phyloP scores from a whole-genome alignment of 64 coral and sea anemone genomes.

The Anthopleura sola region DNA sequence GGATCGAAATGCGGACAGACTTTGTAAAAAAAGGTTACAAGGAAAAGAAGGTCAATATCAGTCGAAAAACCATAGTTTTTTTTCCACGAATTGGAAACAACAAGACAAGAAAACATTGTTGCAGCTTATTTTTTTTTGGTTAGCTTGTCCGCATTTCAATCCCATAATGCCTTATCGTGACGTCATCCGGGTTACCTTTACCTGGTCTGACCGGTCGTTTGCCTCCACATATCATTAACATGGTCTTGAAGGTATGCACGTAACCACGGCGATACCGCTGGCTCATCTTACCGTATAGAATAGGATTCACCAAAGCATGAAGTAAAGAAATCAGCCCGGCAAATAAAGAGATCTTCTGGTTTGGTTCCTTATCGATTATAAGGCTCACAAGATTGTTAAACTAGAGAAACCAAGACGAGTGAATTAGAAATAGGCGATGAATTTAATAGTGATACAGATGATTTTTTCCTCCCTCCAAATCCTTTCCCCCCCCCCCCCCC shows the following conservation, averaged over 20 bases:
- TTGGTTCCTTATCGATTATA: conserved; percentile 47
- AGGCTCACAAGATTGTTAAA: conserved; percentile 75
- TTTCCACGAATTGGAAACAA: too few relatives aligned
- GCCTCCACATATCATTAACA: conserved; percentile 42
- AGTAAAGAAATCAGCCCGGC: conserved; percentile 73
- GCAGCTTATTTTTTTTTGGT: too few relatives aligned
- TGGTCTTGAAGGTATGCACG: conserved; percentile 41
- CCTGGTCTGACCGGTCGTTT: conserved; percentile 22
- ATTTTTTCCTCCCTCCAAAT: not conserved
- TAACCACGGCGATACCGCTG: conserved; percentile 76
- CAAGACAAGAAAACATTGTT: too few relatives aligned
- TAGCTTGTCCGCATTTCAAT: too few relatives aligned
- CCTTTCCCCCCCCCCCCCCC: too few relatives aligned
- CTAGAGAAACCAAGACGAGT: conserved; percentile 16
- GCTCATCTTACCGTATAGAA: conserved; percentile 83
- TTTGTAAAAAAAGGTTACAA: too few relatives aligned
- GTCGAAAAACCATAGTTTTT: too few relatives aligned
- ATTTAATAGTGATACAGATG: too few relatives aligned
- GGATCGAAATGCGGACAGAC: too few relatives aligned
- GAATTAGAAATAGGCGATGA: not conserved
- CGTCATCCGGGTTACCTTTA: too few relatives aligned
- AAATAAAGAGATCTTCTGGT: conserved; percentile 42
- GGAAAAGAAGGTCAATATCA: too few relatives aligned
- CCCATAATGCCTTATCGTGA: too few relatives aligned
- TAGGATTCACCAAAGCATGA: conserved; percentile 81